Evolutionary conservation across 2,113 vertebrate species (phyloP).

Genomic region (Pteruthius melanotis): DNA sequence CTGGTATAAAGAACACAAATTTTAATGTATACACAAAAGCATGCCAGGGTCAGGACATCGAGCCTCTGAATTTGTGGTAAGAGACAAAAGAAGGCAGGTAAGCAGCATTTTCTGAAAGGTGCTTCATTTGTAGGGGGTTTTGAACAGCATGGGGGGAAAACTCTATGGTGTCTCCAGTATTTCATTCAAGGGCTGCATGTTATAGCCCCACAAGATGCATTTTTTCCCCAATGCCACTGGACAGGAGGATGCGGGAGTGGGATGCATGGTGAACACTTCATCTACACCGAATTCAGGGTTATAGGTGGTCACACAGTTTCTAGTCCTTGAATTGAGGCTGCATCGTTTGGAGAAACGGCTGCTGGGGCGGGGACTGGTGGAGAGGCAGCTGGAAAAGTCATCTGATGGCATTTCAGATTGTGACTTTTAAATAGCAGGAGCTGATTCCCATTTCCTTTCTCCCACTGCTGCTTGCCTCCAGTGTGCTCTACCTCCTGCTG

Average conservation of each 20-base stretch:
- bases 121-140: background rate
- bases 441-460: slow-evolving; percentile 15
- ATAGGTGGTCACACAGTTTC: background rate
- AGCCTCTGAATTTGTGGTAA: background rate
- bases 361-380: background rate
- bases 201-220: background rate
- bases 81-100: background rate
- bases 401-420: background rate
- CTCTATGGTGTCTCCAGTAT: background rate
- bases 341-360: background rate
- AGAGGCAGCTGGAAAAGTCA: background rate
- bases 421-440: slow-evolving; percentile 29
- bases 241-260: background rate
- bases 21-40: background rate
- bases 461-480: background rate
- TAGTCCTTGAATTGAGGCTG: background rate
- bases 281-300: background rate
- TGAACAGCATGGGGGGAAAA: background rate
- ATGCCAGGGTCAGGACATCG: accelerated
- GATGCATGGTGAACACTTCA: background rate
- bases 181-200: background rate
- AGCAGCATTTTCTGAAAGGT: background rate
- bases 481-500: slow-evolving; percentile 38
- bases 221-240: background rate
- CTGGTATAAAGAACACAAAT: background rate